Base-by-base conservation (phyloP, 2,113 vertebrate species). In the Gobiocypris rarus region DNA sequence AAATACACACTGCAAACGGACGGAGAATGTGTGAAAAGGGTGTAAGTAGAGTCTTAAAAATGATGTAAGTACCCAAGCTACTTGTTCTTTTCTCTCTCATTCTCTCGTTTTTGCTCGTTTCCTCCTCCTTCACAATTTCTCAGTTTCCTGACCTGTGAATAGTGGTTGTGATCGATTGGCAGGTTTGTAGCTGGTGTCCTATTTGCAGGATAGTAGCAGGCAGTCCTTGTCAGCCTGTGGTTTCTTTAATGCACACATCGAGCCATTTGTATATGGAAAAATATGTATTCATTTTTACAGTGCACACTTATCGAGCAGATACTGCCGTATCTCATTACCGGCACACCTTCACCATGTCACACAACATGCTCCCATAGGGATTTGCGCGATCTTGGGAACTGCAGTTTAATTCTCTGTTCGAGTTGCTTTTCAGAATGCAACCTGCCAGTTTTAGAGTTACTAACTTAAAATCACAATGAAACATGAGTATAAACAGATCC, bases 91-190 rank as follows among this genome's bases (percentile, higher is more conserved):
- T 83, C 34, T 65, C 31, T 83, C 26, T 19, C 22, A 34, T 56
- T 79, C 26, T 38, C 15, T 26, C 50, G 28, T 58, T 38, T 6
- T 38, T 83, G 67, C 28, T 38, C 4, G 0, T 56, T 28, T 41
- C 19, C 43, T 22, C 8, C 28, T 15, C 26, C 43, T 63, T 43
- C 11, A 31, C 43, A 9, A 3, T 52, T 77, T 76, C 59, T 43
- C 56, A 43, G 56, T 45, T 28, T 78, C 50, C 52, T 74, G 38
- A 73, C 71, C 69, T 52, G 26, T 41, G 22, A 48, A 54, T 43
- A 65, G 38, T 69, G 41, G 14, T n/a, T 82, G 31, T 45, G 78
- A 59, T 71, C 81, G 86, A 81, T 50, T 76, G 86, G n/a, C 82
- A 81, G 76, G 34, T 59, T 34, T 82, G 82, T 74, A 75, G 75